Conservation (phyloP, 2,113 vertebrate species). For the Dascyllus trimaculatus region DNA sequence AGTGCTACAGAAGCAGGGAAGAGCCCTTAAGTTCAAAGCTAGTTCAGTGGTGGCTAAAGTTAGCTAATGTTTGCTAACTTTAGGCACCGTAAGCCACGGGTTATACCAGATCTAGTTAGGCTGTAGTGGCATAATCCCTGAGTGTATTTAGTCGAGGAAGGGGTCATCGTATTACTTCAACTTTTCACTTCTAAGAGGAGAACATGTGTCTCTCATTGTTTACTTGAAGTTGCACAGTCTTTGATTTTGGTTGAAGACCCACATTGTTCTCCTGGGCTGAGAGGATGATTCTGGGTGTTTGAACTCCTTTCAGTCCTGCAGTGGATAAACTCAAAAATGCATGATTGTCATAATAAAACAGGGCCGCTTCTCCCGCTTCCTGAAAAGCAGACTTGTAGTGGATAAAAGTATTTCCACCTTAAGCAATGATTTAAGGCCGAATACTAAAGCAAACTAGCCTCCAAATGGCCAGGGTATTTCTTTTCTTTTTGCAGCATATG, state of each 20-base stretch:
- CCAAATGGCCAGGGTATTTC: slow-evolving; percentile 9
- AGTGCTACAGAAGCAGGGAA: not conserved
- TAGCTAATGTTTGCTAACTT: not conserved
- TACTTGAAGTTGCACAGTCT: no score
- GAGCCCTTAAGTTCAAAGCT: not conserved
- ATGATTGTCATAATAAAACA: slow-evolving; percentile 41
- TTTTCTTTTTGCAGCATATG: slow-evolving; percentile 2
- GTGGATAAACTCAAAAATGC: slow-evolving; percentile 36
- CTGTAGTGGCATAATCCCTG: not conserved
- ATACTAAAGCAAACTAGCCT: slow-evolving; percentile 30
- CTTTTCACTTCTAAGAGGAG: not conserved
- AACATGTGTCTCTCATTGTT: not conserved
- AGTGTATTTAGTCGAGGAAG: not conserved
- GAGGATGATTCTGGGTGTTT: slow-evolving; percentile 1
- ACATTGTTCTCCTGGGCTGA: slow-evolving; percentile 12
- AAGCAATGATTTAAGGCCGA: slow-evolving; percentile 43
- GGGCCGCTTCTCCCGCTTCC: slow-evolving; percentile 29
- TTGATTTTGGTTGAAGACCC: not conserved
- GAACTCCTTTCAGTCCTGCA: slow-evolving; percentile 32
- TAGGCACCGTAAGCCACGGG: not conserved
- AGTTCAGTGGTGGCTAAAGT: not conserved
- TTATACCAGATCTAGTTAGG: slow-evolving; percentile 8
- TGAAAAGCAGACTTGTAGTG: slow-evolving; percentile 21
- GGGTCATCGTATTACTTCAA: not conserved
- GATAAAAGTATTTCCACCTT: slow-evolving; percentile 41